These are phyloP conservation scores for Epizoanthus scotinus DNA, from an alignment of 92 coral and sea anemone species.

Conservation along the genomic window DNA sequence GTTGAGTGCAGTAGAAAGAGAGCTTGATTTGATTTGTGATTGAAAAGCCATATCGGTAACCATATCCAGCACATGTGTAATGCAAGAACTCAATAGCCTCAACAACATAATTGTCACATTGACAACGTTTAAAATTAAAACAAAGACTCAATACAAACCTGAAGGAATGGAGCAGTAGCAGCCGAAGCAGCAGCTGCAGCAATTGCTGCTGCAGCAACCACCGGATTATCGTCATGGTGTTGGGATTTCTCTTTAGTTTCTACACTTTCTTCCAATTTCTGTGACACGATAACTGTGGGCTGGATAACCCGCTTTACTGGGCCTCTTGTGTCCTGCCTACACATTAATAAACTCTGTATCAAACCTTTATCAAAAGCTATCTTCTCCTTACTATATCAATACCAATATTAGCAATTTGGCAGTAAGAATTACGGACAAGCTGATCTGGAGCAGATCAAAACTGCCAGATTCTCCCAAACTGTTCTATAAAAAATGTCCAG, in stretches of 20 bases:
- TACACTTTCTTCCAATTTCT: conserved; percentile 17
- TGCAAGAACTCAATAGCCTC: too few species aligned
- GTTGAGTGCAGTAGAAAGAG: too few species aligned
- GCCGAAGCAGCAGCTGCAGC: conserved; percentile 92
- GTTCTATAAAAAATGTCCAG: too few species aligned
- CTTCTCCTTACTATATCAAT: too few species aligned
- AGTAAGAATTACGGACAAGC: too few species aligned
- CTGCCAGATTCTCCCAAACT: too few species aligned
- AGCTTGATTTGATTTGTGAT: not conserved
- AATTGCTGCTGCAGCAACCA: conserved; percentile 80
- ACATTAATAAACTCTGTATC: not conserved
- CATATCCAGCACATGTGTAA: too few species aligned
- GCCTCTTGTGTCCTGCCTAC: conserved; percentile 74
- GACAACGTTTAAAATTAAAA: not conserved
- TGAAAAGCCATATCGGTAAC: not conserved
- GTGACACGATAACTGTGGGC: conserved; percentile 70
- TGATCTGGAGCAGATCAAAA: too few species aligned
- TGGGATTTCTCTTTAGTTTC: conserved; percentile 25
- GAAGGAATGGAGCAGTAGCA: conserved; percentile 86
- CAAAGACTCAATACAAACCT: conserved; percentile 49
- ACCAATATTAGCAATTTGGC: too few species aligned
- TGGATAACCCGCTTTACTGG: conserved; percentile 82
- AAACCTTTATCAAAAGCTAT: too few species aligned
- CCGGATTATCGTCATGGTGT: conserved; percentile 49
- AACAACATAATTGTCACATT: too few species aligned